phyloP scores from a whole-genome alignment of 2,113 vertebrate genomes.

The Nothocercus julius region DNA sequence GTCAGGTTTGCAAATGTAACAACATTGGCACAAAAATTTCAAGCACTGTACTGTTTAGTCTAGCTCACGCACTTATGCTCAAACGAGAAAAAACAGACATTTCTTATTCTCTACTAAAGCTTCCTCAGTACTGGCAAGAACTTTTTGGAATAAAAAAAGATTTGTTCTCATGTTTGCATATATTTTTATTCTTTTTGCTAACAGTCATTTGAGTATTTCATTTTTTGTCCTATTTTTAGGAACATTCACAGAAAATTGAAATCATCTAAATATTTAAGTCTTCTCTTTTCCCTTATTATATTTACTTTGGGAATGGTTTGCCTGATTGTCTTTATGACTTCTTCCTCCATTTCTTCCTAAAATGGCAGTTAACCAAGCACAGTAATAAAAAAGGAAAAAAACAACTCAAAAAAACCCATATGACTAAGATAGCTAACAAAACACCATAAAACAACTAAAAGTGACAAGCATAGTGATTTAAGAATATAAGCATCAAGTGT shows the following conservation, averaged over 20 bases:
- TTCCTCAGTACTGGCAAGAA: slow-evolving; percentile 34
- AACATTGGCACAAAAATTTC: background rate
- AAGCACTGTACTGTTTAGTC: slow-evolving; percentile 53
- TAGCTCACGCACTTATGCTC: slow-evolving; percentile 40
- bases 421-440: background rate
- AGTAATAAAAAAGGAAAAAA: background rate
- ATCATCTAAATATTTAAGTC: slow-evolving; percentile 35
- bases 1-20: slow-evolving; percentile 6
- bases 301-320: slow-evolving; percentile 43
- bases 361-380: slow-evolving; percentile 15
- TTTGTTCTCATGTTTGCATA: slow-evolving; percentile 52
- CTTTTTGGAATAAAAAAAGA: slow-evolving; percentile 62
- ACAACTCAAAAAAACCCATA: background rate
- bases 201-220: slow-evolving; percentile 25
- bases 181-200: slow-evolving; percentile 44
- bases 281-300: slow-evolving; percentile 7
- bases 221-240: slow-evolving; percentile 54
- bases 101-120: background rate
- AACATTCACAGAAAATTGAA: slow-evolving; percentile 42
- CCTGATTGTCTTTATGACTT: slow-evolving; percentile 33
- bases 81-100: slow-evolving; percentile 49
- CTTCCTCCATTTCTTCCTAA: background rate
- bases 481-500: background rate
- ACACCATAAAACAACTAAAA: background rate
- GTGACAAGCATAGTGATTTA: background rate